A percentile compares a stretch with the other conserved stretches of the same genome.
phyloP scores from a whole-genome alignment of 2,888 invertebrate genomes.

The Cremastobaeus sp. region DNA sequence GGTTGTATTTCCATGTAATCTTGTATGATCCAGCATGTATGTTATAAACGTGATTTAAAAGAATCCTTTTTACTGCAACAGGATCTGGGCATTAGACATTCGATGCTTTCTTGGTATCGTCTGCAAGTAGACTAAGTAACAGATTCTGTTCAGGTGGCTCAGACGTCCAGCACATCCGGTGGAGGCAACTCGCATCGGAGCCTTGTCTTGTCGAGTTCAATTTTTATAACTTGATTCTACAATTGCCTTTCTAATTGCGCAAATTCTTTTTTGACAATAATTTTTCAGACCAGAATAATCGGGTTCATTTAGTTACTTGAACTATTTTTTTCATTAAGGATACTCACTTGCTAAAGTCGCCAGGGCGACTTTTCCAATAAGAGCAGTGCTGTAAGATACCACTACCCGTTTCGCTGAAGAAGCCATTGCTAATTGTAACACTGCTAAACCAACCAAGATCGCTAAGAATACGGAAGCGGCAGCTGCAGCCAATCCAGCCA shows the following conservation, averaged over 20 bases:
- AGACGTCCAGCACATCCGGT: constrained; percentile 65
- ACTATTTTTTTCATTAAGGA: not conserved
- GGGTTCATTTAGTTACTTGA: not conserved
- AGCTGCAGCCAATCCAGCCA: constrained; percentile 89
- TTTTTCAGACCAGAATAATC: constrained; percentile 2
- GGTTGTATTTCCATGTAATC: no score
- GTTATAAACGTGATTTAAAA: constrained; percentile 16
- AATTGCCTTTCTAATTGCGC: no score
- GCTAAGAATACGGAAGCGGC: constrained; percentile 86
- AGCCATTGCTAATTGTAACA: constrained; percentile 92
- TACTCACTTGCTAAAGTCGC: constrained; percentile 88
- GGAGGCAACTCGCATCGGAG: no score
- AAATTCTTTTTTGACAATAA: constrained; percentile 12
- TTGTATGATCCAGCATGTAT: not conserved
- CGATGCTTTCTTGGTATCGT: constrained; percentile 64
- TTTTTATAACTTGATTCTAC: no score
- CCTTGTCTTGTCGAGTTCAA: constrained; percentile 50
- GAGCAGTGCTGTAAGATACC: constrained; percentile 86
- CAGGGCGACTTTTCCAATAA: constrained; percentile 88
- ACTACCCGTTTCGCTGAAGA: constrained; percentile 89
- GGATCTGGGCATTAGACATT: constrained; percentile 68
- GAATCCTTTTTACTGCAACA: constrained; percentile 65
- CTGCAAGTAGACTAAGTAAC: constrained; percentile 68
- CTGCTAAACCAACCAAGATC: constrained; percentile 87
- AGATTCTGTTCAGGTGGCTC: constrained; percentile 59